Conservation (phyloP, 2,113 vertebrate species). For the Gnathonemus echidnorhynchus region DNA sequence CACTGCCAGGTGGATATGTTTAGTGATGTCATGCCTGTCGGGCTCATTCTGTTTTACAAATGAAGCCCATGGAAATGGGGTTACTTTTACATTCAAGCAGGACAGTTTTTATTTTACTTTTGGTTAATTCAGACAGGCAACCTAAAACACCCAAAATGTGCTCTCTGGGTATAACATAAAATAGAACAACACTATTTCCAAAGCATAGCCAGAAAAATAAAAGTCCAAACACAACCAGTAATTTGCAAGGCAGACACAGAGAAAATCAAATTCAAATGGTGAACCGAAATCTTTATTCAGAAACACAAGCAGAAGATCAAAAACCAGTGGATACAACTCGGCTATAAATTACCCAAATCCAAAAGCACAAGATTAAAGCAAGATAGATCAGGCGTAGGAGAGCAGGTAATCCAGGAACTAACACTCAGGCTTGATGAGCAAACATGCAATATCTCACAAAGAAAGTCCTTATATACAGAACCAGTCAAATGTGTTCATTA, state of each 20-base stretch:
- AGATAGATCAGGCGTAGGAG: neutral
- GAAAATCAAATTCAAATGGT: neutral
- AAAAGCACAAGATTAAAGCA: neutral
- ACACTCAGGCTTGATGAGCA: neutral
- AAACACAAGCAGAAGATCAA: neutral
- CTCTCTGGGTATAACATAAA: neutral
- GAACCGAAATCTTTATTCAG: neutral
- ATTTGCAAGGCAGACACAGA: neutral
- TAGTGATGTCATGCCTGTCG: neutral
- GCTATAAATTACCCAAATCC: neutral
- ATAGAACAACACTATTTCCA: neutral
- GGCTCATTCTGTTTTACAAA: constrained; percentile 8
- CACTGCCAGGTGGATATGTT: neutral
- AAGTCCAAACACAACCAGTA: neutral
- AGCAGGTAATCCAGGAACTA: neutral
- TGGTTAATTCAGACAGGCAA: neutral
- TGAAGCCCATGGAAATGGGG: neutral
- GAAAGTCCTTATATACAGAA: neutral
- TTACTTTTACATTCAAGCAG: neutral
- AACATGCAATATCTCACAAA: neutral
- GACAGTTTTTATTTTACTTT: neutral
- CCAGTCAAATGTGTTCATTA: neutral
- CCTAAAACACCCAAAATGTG: neutral
- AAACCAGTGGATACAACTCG: neutral
- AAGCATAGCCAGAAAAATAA: neutral